Base-by-base conservation (phyloP, 2,888 invertebrate species). In the Isoperla grammatica region DNA sequence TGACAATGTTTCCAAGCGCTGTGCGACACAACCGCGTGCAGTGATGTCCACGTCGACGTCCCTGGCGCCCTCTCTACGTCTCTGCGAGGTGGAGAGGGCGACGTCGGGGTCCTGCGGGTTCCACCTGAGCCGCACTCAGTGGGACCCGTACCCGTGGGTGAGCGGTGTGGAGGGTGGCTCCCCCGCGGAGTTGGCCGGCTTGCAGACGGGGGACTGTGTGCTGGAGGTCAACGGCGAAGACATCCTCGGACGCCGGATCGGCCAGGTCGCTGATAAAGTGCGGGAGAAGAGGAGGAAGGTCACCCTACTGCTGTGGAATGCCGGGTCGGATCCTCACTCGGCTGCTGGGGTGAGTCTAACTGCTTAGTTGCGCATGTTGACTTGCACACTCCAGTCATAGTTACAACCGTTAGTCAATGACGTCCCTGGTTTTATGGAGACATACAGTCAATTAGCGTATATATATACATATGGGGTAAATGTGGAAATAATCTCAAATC, bases 71-170 rank as follows among this genome's bases (percentile, higher is more conserved):
- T 53, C 57, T 6, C 37, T 68, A 37, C 57, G 68, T 17, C 62
- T 67, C 15, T 68, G 68, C 43, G 78, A 81, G 65, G 75, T 86
- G 2, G 80, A 81, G 3, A 81, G 82, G 68, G 80, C 81, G 42
- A 79, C 80, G 55, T 79, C 80, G 1, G 80, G 79, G 59, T 80
- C 81, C 2, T 81, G 84, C 42, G 89, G 89, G 0, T 88, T 89
- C 71, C 80, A 88, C 63, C 75, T 89, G 40, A 86, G 87, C 0
- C 80, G 87, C 66, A 86, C 85, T 4, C 81, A 87, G 61, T 89
- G 88, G 88, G 89, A 89, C 73, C 88, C 88, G 0, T 89, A 89
- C 74, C 88, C 89, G 19, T 89, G 89, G 88, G 84, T 87, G 64
- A 78, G 78, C 71, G 82, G 81, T 56, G 85, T 88, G 19, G 84